Evolutionary conservation across 1,140 invertebrate species (phyloP), one percentile per base, ranked within the genome.

Genomic region (Macrocentrus cingulum): DNA sequence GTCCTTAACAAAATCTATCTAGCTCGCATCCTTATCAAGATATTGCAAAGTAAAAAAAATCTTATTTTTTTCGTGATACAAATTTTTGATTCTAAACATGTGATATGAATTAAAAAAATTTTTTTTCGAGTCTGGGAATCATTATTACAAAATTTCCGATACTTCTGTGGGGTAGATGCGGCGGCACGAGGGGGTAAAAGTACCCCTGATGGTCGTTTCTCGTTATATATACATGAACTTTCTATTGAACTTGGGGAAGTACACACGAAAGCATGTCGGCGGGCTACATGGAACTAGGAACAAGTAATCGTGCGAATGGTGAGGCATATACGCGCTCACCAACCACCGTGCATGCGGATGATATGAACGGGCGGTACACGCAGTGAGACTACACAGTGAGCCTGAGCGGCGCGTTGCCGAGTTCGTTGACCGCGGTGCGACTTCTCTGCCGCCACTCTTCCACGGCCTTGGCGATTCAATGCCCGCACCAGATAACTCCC

Each of bases 401-500:
- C 29, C 7, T 11, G 36, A 3, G 56, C 13, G 41, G 63, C 52
- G 63, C 58, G 59, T 53, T 65, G 52, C 13, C n/a, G 65, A 61
- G 75, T 73, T 77, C 75, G 67, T 69, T 72, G 75, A 76, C 75
- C 76, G 72, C 69, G 67, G 63, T 70, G 72, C 62, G 72, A 76
- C 72, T 76, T 74, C 66, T 66, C 41, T 49, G 23, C 58, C 61
- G 64, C 51, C 66, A 53, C 68, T 74, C 65, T 67, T 69, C 67
- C 63, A 67, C 70, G 76, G 70, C 75, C 75, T 79, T 79, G 75
- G 72, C 72, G 67, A 77, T 77, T 78, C 72, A 76, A 75, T 77
- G 72, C 68, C 72, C 75, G 75, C 75, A 74, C 72, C 67, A 75
- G 71, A 79, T 79, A 76, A 74, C 68, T 77, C 70, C 67, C 36